These are phyloP conservation scores for Alectoris magna DNA, from an alignment of 2,797 vertebrate genomes.

Conservation along the genomic window DNA sequence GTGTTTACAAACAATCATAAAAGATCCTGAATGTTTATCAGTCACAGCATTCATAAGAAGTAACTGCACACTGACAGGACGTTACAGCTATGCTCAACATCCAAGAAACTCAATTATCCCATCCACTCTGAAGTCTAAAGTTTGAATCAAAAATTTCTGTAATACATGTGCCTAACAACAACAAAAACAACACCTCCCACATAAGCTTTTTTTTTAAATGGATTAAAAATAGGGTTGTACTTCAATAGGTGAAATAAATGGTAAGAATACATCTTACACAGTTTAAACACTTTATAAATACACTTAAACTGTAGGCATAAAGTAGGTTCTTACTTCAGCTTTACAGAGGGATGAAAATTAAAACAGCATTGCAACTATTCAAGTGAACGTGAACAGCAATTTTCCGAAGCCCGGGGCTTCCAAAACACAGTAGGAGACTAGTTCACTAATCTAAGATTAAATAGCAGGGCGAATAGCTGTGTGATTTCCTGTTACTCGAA, in stretches of 20 bases:
- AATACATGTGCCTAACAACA: neutral
- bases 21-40: neutral
- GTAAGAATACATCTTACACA: neutral
- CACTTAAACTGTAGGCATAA: neutral
- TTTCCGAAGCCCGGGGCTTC: neutral
- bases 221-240: neutral
- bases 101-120: neutral
- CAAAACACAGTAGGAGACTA: neutral
- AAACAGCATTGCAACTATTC: slow-evolving; percentile 37
- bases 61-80: neutral
- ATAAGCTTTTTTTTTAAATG: neutral
- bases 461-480: neutral
- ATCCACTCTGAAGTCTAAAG: neutral
- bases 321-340: slow-evolving; percentile 22
- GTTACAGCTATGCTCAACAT: neutral
- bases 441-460: slow-evolving; percentile 11
- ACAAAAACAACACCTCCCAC: neutral
- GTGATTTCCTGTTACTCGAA: neutral
- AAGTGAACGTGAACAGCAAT: slow-evolving; percentile 41
- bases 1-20: slow-evolving; percentile 14
- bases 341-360: slow-evolving; percentile 26
- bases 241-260: slow-evolving; percentile 7
- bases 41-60: neutral
- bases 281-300: neutral
- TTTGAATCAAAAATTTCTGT: neutral